phyloP scores from a whole-genome alignment of 2,888 invertebrate genomes.

The Boloria selene region DNA sequence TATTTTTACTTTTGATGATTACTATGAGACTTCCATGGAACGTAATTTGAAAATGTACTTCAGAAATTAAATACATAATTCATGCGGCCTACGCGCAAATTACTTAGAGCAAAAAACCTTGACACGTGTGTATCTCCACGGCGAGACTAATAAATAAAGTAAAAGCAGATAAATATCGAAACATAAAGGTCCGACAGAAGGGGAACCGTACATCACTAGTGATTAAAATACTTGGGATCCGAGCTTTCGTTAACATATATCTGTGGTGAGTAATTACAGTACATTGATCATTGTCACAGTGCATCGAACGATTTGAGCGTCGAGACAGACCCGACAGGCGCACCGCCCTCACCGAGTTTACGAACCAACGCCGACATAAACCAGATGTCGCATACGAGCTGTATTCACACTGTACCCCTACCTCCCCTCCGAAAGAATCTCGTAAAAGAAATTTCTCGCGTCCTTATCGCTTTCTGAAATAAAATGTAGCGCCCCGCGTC shows the following conservation, averaged over 20 bases:
- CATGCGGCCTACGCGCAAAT: slow-evolving; percentile 9
- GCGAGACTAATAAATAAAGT: slow-evolving; percentile 32
- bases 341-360: slow-evolving; percentile 45
- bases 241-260: slow-evolving; percentile 38
- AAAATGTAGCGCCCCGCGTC: slow-evolving; percentile 76
- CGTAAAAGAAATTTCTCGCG: slow-evolving; percentile 80
- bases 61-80: neutral
- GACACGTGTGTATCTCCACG: slow-evolving; percentile 21
- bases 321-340: slow-evolving; percentile 40
- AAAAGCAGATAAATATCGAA: slow-evolving; percentile 34
- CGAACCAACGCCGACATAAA: slow-evolving; percentile 58
- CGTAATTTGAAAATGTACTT: neutral
- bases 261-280: slow-evolving; percentile 39
- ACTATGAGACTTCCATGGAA: slow-evolving; percentile 1
- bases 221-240: slow-evolving; percentile 34
- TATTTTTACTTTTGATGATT: neutral
- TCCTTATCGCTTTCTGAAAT: slow-evolving; percentile 81
- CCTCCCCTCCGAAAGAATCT: slow-evolving; percentile 67
- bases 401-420: slow-evolving; percentile 50
- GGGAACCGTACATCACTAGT: slow-evolving; percentile 32
- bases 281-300: slow-evolving; percentile 39
- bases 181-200: slow-evolving; percentile 35
- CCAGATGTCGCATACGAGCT: slow-evolving; percentile 74
- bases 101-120: slow-evolving; percentile 10
- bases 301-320: slow-evolving; percentile 35